A percentile compares a stretch with the other conserved stretches of the same genome.
Conservation (phyloP, 2,888 invertebrate genomes). For the Sympetrum striolatum region DNA sequence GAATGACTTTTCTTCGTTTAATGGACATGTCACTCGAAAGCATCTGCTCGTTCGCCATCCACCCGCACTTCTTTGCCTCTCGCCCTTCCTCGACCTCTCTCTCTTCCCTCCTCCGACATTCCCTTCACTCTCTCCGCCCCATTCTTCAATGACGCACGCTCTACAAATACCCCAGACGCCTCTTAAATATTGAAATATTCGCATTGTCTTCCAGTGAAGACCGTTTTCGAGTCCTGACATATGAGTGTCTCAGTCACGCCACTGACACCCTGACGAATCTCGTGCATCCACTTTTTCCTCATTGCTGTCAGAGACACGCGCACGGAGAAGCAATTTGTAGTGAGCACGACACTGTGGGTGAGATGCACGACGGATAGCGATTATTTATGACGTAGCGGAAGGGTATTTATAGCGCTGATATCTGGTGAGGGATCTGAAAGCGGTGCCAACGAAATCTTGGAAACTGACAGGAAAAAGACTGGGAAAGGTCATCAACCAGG, state of each 20-base stretch:
- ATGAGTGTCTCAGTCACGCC: not conserved
- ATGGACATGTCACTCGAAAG: not conserved
- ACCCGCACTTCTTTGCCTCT: not conserved
- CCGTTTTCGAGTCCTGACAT: not conserved
- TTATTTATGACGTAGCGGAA: no score
- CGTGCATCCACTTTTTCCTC: not conserved
- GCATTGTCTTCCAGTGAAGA: not conserved
- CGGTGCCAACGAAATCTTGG: no score
- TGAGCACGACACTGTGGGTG: no score
- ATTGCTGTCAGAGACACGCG: not conserved
- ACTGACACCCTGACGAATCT: not conserved
- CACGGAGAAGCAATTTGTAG: no score
- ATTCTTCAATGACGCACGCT: not conserved
- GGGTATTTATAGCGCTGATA: no score
- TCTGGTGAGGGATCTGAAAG: no score
- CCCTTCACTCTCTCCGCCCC: not conserved
- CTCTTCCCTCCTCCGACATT: not conserved
- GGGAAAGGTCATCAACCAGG: no score
- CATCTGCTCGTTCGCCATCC: not conserved
- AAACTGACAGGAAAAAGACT: no score
- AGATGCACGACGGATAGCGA: no score
- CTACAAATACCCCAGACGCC: not conserved
- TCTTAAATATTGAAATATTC: not conserved
- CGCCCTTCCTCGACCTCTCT: not conserved
- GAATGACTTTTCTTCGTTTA: not conserved